These are phyloP conservation scores for Salvelinus sp. DNA, from an alignment of 2,113 vertebrate genomes.

Conservation along the genomic window DNA sequence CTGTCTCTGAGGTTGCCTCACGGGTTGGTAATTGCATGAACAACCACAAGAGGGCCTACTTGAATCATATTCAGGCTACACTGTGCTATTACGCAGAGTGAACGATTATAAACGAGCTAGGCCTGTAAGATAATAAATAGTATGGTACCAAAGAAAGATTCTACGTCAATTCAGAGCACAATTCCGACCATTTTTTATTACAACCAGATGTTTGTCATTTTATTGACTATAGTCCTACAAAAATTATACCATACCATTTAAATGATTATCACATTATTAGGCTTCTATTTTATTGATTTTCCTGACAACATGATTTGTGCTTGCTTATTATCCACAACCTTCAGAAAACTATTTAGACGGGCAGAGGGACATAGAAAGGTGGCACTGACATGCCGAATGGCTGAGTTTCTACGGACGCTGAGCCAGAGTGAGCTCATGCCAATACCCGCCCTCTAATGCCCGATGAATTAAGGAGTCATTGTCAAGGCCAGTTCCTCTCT, in stretches of 20 bases:
- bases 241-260: too few species aligned
- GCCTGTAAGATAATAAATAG: too few species aligned
- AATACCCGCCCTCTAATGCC: slow-evolving; percentile 15
- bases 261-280: too few species aligned
- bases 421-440: slow-evolving; percentile 35
- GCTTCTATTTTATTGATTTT: too few species aligned
- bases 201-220: too few species aligned
- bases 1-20: not conserved
- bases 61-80: slow-evolving; percentile 4
- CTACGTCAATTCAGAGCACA: too few species aligned
- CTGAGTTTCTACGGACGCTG: slow-evolving; percentile 27
- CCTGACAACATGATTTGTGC: too few species aligned
- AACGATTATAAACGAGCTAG: not conserved
- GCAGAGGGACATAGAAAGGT: slow-evolving; percentile 52
- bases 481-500: slow-evolving; percentile 48
- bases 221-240: too few species aligned
- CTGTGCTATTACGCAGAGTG: too few species aligned
- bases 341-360: slow-evolving; percentile 30
- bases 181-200: too few species aligned
- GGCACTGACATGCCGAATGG: not conserved
- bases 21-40: not conserved
- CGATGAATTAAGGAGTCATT: slow-evolving; percentile 53
- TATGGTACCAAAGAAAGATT: too few species aligned
- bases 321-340: too few species aligned
- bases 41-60: slow-evolving; percentile 20